Conservation (phyloP, 2,888 invertebrate species). For the Drosophila paucipuncta region DNA sequence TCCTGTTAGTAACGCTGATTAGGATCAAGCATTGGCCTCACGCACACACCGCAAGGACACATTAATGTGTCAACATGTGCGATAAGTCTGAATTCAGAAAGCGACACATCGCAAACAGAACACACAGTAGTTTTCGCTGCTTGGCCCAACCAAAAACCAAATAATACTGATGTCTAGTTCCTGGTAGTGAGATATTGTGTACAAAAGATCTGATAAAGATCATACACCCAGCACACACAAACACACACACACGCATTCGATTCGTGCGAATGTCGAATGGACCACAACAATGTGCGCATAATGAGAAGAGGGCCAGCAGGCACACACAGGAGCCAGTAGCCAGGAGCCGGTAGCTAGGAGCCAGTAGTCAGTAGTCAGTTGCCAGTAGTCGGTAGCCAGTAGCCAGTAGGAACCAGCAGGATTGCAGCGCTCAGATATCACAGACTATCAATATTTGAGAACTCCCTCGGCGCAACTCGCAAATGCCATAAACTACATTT, state of each 20-base stretch:
- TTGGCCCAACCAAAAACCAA: conserved; percentile 37
- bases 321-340: conserved; percentile 14
- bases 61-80: conserved; percentile 81
- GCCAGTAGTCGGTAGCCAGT: conserved; percentile 1
- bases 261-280: conserved; percentile 73
- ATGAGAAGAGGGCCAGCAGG: conserved; percentile 49
- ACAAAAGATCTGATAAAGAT: conserved; percentile 60
- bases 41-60: conserved; percentile 72
- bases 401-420: conserved; percentile 37
- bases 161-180: conserved; percentile 71
- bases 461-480: conserved; percentile 47
- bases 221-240: conserved; percentile 38
- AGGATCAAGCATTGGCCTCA: conserved; percentile 70
- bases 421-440: conserved; percentile 30
- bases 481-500: conserved; percentile 50
- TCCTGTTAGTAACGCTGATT: conserved; percentile 80
- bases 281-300: conserved; percentile 80
- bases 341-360: conserved; percentile 2
- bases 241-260: conserved; percentile 43
- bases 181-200: conserved; percentile 61
- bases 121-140: conserved; percentile 57
- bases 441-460: conserved; percentile 14
- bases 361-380: background rate
- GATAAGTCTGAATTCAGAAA: conserved; percentile 38
- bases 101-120: conserved; percentile 8